Evolutionary conservation across 2,797 vertebrate genomes (phyloP).

Genomic region (Sarcophilus harrisii): DNA sequence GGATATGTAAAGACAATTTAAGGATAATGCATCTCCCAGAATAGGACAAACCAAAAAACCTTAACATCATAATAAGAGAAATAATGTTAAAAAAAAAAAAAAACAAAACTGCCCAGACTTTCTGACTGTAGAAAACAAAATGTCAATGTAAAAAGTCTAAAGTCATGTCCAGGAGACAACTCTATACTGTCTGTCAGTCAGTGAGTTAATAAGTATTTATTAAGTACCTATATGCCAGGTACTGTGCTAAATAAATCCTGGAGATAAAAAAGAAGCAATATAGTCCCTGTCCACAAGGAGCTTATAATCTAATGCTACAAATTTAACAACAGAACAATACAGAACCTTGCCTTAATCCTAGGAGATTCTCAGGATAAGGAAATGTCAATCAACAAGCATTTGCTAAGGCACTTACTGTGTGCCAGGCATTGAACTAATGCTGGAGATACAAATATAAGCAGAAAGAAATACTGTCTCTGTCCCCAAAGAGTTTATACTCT

Average conservation of each 20-base stretch:
- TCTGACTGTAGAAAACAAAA: background rate
- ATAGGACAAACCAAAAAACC: background rate
- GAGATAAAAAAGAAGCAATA: background rate
- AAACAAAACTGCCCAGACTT: background rate
- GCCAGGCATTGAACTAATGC: background rate
- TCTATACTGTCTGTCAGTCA: background rate
- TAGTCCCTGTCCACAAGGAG: background rate
- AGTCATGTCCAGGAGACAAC: background rate
- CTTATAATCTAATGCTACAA: background rate
- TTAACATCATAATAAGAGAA: background rate
- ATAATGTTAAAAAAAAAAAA: background rate
- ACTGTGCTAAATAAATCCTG: background rate
- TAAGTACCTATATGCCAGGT: background rate
- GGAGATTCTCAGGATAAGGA: background rate
- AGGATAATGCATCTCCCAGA: background rate
- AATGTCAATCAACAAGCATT: background rate
- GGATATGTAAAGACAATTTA: background rate
- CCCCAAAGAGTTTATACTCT: too few relatives aligned
- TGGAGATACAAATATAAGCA: background rate
- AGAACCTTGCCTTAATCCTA: background rate
- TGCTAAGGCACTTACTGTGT: background rate
- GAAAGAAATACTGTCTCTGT: too few relatives aligned
- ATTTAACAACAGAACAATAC: background rate
- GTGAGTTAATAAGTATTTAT: background rate
- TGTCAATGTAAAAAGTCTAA: background rate